Conservation (phyloP, 2,113 vertebrate genomes). For the Sphyrna mokarran region DNA sequence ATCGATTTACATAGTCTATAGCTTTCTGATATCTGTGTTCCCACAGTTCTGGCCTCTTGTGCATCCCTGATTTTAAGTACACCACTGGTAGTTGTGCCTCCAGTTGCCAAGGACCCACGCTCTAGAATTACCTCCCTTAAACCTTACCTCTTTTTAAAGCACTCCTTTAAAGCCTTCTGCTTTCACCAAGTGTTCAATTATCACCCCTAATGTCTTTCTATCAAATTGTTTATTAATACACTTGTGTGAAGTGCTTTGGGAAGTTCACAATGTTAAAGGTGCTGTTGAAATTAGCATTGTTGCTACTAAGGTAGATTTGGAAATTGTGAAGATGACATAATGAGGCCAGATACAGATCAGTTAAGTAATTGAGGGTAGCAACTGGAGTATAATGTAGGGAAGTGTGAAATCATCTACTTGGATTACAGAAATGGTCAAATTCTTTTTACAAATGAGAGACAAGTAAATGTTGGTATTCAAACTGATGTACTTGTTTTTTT, state of each 20-base stretch:
- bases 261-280: background rate
- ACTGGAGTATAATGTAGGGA: background rate
- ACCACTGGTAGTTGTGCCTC: background rate
- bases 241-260: background rate
- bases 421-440: background rate
- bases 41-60: background rate
- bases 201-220: background rate
- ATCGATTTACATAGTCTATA: background rate
- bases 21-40: background rate
- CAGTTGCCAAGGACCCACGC: background rate
- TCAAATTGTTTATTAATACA: background rate
- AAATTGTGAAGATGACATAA: background rate
- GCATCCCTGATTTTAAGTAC: background rate
- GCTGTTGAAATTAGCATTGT: background rate
- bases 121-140: background rate
- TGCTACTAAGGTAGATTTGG: background rate
- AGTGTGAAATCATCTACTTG: background rate
- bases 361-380: background rate
- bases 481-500: too few species aligned
- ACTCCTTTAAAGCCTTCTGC: background rate
- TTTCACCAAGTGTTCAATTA: background rate
- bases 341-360: background rate
- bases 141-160: background rate
- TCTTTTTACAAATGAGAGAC: background rate
- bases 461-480: background rate